Percentiles rank a stretch among this genome's conserved stretches.
Conservation (phyloP, 2,797 vertebrate species). For the Discoglossus pictus region DNA sequence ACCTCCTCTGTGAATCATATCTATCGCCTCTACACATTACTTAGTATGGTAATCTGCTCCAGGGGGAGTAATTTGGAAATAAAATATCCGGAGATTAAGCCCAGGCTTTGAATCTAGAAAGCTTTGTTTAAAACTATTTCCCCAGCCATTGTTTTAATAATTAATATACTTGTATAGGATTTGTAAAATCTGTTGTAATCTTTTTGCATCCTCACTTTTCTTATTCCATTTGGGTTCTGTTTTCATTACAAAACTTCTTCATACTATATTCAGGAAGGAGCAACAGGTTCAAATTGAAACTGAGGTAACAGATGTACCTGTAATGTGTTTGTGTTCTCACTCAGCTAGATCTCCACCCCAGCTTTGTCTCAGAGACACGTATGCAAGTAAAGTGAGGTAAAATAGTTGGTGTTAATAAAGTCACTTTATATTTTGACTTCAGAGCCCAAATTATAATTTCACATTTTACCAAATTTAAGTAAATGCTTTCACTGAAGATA, state of each 20-base stretch:
- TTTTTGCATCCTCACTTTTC: conserved; percentile 24
- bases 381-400: too few species aligned
- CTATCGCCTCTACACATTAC: conserved; percentile 25
- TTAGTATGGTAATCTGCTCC: conserved; percentile 39
- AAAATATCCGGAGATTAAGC: conserved; percentile 40
- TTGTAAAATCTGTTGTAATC: conserved; percentile 18
- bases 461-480: too few species aligned
- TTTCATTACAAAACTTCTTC: conserved; percentile 33
- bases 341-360: too few species aligned
- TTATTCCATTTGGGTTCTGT: conserved; percentile 28
- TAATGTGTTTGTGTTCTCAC: too few species aligned
- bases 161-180: conserved; percentile 16
- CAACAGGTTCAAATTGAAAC: conserved; percentile 17
- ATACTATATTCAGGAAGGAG: background rate
- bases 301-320: conserved; percentile 11
- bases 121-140: conserved; percentile 28
- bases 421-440: too few species aligned
- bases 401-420: too few species aligned
- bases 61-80: conserved; percentile 37
- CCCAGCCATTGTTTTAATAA: background rate
- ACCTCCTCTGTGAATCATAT: conserved; percentile 8
- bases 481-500: too few species aligned
- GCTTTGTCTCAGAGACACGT: too few species aligned
- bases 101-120: conserved; percentile 17
- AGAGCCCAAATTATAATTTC: too few species aligned